Evolutionary conservation across 2,888 invertebrate species (phyloP).

Genomic region (Rotaria magnacalcarata): DNA sequence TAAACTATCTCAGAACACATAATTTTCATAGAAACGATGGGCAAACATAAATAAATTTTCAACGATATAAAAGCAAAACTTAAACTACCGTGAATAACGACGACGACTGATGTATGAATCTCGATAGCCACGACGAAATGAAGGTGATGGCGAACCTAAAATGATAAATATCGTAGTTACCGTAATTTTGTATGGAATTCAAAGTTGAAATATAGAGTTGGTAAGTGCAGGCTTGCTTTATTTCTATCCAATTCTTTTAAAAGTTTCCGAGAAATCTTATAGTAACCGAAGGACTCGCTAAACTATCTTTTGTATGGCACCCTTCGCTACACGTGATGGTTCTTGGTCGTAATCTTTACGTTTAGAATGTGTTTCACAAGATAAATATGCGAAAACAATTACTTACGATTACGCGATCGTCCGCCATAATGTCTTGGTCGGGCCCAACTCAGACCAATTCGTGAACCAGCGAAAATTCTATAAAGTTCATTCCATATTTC

Average conservation of each 20-base stretch:
- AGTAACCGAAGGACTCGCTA: too few species aligned
- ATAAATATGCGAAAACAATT: neutral
- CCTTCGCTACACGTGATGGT: too few species aligned
- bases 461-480: neutral
- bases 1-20: neutral
- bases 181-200: too few species aligned
- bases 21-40: neutral
- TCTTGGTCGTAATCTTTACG: too few species aligned
- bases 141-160: constrained; percentile 24
- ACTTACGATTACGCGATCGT: neutral
- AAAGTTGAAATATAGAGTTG: too few species aligned
- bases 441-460: constrained; percentile 23
- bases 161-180: too few species aligned
- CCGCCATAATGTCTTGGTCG: constrained; percentile 12
- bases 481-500: too few species aligned
- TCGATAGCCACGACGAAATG: neutral
- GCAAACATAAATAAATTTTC: neutral
- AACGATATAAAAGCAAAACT: neutral
- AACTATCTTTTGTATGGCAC: too few species aligned
- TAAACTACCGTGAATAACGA: neutral
- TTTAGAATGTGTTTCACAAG: too few species aligned
- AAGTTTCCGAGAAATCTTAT: too few species aligned
- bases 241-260: too few species aligned
- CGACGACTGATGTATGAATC: neutral
- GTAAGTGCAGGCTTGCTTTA: too few species aligned